A percentile compares a stretch with the other conserved stretches of the same genome.
phyloP scores from a whole-genome alignment of 2,113 vertebrate species.

The Physeter macrocephalus region DNA sequence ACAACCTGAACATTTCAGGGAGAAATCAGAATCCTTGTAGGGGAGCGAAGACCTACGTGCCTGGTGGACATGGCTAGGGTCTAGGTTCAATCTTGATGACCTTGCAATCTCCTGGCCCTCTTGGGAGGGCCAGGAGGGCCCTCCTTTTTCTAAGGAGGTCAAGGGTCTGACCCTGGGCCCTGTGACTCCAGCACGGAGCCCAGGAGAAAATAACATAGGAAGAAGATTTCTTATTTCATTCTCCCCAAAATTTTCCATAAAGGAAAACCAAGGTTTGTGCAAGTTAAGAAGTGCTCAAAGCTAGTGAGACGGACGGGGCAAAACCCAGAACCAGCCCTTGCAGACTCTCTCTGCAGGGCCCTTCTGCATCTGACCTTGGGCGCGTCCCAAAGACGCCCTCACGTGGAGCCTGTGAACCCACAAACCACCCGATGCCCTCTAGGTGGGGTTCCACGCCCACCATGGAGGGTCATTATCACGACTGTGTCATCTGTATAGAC shows the following conservation, averaged over 20 bases:
- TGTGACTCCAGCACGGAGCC: not conserved
- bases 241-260: not conserved
- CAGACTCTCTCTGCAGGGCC: not conserved
- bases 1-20: no score
- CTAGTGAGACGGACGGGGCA: fast-evolving
- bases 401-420: not conserved
- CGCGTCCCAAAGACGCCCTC: not conserved
- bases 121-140: no score
- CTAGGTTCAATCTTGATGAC: no score
- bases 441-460: not conserved
- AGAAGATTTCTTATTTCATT: not conserved
- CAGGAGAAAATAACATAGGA: not conserved
- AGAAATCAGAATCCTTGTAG: no score
- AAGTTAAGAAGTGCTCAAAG: not conserved
- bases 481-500: not conserved
- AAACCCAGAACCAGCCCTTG: not conserved
- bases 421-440: fast-evolving
- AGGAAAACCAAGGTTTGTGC: not conserved
- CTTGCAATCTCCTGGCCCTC: no score
- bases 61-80: no score
- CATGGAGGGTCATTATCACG: not conserved
- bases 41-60: no score
- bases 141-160: not conserved
- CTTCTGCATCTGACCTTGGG: fast-evolving
- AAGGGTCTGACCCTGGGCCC: no score